These are phyloP conservation scores for Amyelois transitella DNA, from an alignment of 1,140 invertebrate genomes.

Conservation along the genomic window DNA sequence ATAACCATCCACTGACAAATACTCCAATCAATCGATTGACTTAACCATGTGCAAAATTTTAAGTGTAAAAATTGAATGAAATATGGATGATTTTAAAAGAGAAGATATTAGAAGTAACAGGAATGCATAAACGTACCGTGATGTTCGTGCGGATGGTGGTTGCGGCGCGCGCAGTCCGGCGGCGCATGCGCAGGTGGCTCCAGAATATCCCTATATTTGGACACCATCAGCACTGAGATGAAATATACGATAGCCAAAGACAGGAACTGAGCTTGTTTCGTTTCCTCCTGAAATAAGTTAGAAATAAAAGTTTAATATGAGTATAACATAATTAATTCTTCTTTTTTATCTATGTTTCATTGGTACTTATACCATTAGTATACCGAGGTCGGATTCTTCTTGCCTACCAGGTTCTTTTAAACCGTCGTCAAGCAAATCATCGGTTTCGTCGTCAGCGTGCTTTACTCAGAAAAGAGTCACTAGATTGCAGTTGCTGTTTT, in stretches of 20 bases:
- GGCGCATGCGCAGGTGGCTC: slow-evolving; percentile 88
- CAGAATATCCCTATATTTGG: slow-evolving; percentile 98
- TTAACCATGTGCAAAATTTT: background rate
- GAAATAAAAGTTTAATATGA: background rate
- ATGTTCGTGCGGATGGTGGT: slow-evolving; percentile 54
- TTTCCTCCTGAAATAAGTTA: slow-evolving; percentile 90
- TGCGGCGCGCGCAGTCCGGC: slow-evolving; percentile 46
- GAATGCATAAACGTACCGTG: slow-evolving; percentile 34
- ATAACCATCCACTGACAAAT: too few species aligned
- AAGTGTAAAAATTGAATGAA: slow-evolving; percentile 10
- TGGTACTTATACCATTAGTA: too few species aligned
- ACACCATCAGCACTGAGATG: slow-evolving; percentile 99
- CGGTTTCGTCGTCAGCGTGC: too few species aligned
- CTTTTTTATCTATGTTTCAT: too few species aligned
- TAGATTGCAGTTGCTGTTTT: too few species aligned
- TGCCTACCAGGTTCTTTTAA: too few species aligned
- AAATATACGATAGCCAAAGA: slow-evolving; percentile 99
- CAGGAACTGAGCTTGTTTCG: slow-evolving; percentile 99
- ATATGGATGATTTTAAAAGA: slow-evolving; percentile 6
- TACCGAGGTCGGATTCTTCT: too few species aligned
- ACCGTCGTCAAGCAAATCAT: too few species aligned
- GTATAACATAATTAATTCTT: background rate
- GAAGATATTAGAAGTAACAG: slow-evolving; percentile 3
- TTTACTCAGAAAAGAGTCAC: too few species aligned
- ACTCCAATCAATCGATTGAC: background rate